Conservation (phyloP, 2,888 invertebrate species). For the Mechanitis messenoides region DNA sequence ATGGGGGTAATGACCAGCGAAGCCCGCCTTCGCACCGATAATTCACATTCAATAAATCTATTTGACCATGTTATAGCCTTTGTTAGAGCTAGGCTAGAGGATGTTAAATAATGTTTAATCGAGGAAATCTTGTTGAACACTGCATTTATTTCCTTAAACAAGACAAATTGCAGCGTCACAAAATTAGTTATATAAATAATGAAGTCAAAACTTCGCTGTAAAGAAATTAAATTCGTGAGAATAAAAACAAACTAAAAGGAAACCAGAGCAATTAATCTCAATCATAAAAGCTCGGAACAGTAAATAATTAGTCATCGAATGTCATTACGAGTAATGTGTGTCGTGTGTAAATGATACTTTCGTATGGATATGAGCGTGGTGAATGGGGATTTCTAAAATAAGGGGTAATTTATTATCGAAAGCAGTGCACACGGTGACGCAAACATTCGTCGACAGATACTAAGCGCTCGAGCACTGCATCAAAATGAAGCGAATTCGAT, state of each 20-base stretch:
- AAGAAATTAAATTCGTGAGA: conserved; percentile 2
- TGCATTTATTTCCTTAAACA: conserved; percentile 9
- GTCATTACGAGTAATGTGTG: conserved; percentile 58
- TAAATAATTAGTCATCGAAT: conserved; percentile 51
- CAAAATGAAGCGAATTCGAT: conserved; percentile 51
- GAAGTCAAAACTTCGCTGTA: conserved; percentile 3
- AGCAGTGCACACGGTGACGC: conserved; percentile 67
- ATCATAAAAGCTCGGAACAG: conserved; percentile 36
- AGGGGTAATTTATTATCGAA: conserved; percentile 70
- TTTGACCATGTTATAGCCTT: conserved; percentile 8
- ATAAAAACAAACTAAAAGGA: conserved; percentile 32
- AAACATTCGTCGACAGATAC: conserved; percentile 72
- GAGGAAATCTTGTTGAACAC: conserved; percentile 3
- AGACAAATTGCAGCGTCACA: conserved; percentile 9
- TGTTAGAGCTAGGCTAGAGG: conserved; percentile 1
- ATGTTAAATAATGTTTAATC: conserved; percentile 6
- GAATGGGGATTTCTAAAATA: conserved; percentile 73
- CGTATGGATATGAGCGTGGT: conserved; percentile 54
- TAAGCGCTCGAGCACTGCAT: conserved; percentile 66
- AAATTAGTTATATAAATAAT: conserved; percentile 4
- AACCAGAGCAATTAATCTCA: conserved; percentile 39
- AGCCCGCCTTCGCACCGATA: conserved; percentile 41
- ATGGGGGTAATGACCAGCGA: conserved; percentile 58
- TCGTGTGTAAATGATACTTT: conserved; percentile 56
- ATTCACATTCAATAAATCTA: conserved; percentile 51